phyloP scores from a whole-genome alignment of 2,113 vertebrate genomes.

The Podilymbus podiceps region DNA sequence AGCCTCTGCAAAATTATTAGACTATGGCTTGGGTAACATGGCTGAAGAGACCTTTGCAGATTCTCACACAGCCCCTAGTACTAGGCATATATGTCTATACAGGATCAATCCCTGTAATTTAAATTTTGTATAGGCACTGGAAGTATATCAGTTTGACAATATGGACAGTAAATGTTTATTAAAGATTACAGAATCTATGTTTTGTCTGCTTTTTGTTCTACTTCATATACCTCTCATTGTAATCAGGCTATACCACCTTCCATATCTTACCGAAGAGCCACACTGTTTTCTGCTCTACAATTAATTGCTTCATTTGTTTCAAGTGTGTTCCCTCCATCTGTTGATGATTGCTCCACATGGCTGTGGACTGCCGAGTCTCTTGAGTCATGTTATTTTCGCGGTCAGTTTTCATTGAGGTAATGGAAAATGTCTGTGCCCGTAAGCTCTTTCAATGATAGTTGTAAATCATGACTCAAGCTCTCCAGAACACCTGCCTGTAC shows the following conservation, averaged over 20 bases:
- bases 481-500: background rate
- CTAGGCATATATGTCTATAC: background rate
- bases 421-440: background rate
- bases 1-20: background rate
- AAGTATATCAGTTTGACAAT: background rate
- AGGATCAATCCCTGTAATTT: fast-evolving
- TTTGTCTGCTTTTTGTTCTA: background rate
- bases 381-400: background rate
- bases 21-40: background rate
- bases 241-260: background rate
- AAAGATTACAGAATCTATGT: background rate
- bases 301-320: background rate
- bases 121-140: background rate
- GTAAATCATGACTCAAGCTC: background rate
- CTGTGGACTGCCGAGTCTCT: background rate
- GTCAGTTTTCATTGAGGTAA: background rate
- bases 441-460: background rate
- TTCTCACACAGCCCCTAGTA: background rate
- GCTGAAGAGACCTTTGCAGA: background rate
- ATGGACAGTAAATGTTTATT: background rate
- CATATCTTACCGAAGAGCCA: background rate
- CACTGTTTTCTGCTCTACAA: background rate
- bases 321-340: background rate
- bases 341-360: background rate
- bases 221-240: background rate